Evolutionary conservation across 1,140 invertebrate species (phyloP).

Genomic region (Magallana ariakensis): DNA sequence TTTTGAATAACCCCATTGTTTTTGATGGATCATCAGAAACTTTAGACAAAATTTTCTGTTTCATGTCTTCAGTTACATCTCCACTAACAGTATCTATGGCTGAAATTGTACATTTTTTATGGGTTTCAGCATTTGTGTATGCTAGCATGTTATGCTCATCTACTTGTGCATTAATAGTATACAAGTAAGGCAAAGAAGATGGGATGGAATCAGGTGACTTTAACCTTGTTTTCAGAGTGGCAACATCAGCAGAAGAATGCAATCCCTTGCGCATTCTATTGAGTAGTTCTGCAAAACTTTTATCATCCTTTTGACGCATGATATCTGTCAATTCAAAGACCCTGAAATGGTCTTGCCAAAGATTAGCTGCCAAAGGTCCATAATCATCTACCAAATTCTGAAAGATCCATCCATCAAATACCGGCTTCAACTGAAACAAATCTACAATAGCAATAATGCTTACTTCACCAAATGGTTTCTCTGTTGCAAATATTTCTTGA

Average conservation of each 20-base stretch:
- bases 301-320: conserved; percentile 59
- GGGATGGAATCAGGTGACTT: background rate
- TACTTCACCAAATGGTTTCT: conserved; percentile 53
- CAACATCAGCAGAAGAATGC: background rate
- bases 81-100: conserved; percentile 47
- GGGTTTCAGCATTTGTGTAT: conserved; percentile 7
- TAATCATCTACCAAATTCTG: conserved; percentile 48
- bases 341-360: conserved; percentile 57
- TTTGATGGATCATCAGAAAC: conserved; percentile 24
- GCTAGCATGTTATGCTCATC: conserved; percentile 43
- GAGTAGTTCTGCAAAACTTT: conserved; percentile 54
- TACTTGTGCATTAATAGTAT: conserved; percentile 52
- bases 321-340: conserved; percentile 59
- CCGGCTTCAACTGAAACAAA: conserved; percentile 56
- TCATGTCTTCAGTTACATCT: conserved; percentile 34
- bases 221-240: background rate
- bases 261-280: conserved; percentile 58
- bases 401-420: conserved; percentile 58
- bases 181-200: conserved; percentile 46
- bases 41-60: conserved; percentile 36
- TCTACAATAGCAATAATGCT: conserved; percentile 59
- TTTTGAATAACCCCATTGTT: background rate
- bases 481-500: conserved; percentile 48
- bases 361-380: conserved; percentile 50
- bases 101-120: conserved; percentile 10